These are phyloP conservation scores for Graptemys geographica DNA, from an alignment of 2,797 vertebrate species.

Conservation along the genomic window DNA sequence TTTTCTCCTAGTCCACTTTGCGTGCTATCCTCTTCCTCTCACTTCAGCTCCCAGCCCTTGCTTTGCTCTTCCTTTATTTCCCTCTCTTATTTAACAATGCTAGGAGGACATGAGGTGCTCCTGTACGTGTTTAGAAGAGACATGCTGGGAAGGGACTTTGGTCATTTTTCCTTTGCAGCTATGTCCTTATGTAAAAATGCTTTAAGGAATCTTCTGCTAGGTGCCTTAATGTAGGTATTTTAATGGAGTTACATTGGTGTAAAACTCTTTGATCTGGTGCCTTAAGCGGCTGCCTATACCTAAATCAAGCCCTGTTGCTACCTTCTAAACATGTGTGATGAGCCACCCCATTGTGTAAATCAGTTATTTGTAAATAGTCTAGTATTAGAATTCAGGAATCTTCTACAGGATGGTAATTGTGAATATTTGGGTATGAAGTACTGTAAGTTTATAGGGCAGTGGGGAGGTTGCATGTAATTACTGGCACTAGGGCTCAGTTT, in stretches of 20 bases:
- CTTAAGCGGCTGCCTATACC: neutral
- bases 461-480: neutral
- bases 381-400: neutral
- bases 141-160: constrained; percentile 17
- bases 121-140: constrained; percentile 34
- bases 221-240: no score
- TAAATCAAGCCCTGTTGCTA: neutral
- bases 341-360: neutral
- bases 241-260: no score
- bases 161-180: constrained; percentile 22
- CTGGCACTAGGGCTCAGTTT: neutral
- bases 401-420: constrained; percentile 6
- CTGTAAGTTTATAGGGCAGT: neutral
- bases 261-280: neutral
- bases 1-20: neutral
- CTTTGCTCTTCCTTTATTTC: neutral
- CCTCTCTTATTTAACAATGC: neutral
- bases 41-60: neutral
- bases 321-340: neutral
- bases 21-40: neutral
- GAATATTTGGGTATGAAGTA: neutral
- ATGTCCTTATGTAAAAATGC: neutral
- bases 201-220: neutral
- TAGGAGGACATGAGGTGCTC: neutral
- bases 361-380: neutral